Evolutionary conservation across 2,797 vertebrate genomes (phyloP).

Genomic region (Cottoperca gobio): DNA sequence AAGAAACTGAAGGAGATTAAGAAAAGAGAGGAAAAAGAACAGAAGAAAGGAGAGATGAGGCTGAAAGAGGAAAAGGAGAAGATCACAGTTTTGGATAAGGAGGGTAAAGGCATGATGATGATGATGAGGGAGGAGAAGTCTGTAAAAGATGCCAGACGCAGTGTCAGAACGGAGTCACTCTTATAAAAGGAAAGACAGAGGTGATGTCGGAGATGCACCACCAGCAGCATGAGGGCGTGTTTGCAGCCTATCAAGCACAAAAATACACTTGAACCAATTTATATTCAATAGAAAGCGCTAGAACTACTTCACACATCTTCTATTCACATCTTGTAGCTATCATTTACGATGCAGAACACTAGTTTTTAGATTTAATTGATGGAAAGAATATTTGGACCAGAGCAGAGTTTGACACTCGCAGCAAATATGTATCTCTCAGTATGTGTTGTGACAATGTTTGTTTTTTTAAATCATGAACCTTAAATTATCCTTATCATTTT

Average conservation of each 20-base stretch:
- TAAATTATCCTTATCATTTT: conserved; percentile 66
- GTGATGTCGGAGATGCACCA: conserved; percentile 17
- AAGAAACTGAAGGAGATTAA: conserved; percentile 92
- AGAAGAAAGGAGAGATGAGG: conserved; percentile 79
- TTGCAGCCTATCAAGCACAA: conserved; percentile 4
- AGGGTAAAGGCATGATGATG: conserved; percentile 74
- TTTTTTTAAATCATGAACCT: conserved; percentile 30
- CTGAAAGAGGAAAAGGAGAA: conserved; percentile 70
- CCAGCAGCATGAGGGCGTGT: conserved; percentile 65
- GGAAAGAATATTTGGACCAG: background rate
- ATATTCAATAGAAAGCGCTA: conserved; percentile 10
- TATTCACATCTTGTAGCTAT: background rate
- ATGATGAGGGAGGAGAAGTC: conserved; percentile 33
- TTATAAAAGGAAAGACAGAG: conserved; percentile 71
- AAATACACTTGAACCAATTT: conserved; percentile 29
- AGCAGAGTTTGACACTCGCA: conserved; percentile 17
- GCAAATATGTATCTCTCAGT: background rate
- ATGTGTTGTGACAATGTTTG: conserved; percentile 36
- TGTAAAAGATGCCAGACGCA: conserved; percentile 67
- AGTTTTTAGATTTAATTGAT: background rate
- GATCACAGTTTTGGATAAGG: conserved; percentile 82
- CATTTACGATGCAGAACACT: conserved; percentile 21
- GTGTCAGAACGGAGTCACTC: conserved; percentile 87
- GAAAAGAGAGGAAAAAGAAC: conserved; percentile 89
- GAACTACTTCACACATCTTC: conserved; percentile 11